Evolutionary conservation across 2,888 invertebrate species (phyloP), one percentile per base, ranked within the genome.

Genomic region (Isoperla grammatica): DNA sequence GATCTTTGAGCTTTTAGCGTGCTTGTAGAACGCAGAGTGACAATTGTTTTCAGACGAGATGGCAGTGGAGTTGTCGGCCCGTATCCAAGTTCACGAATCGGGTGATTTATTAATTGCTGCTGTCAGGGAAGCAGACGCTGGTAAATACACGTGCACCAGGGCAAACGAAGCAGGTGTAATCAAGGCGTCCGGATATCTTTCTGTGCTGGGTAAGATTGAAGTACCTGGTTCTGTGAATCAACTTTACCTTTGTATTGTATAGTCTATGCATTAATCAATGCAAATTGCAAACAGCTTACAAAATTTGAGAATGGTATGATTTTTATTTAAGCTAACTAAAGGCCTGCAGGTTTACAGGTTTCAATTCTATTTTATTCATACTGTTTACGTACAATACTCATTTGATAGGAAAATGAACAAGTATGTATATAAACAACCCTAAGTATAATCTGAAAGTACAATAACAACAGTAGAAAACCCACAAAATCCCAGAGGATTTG

Each of bases 121-220:
- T 61, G 88, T 93, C 2, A 84, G 88, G 63, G 83, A 87, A 65
- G 79, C 82, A 22, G 95, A 97, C 75, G 87, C 87, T 62, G 97
- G 95, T 22, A 84, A 87, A 72, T 97, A 96, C 75, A 88, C 88
- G 9, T 97, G 96, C 74, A 79, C 88, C 49, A 83, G 95, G 63
- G 82, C 88, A 55, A 97, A 97, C 73, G 91, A 90, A 75, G 93
- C 93, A 56, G 97, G 96, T 43, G 84, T 84, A 65, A 88, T 90
- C 29, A 83, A 86, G 66, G 94, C 88, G 59, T 86, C 89, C 67
- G 95, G 90, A 43, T 86, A 83, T 73, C 80, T 96, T 61, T 82
- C 83, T 66, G 93, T 96, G 62, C 78, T 93, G 69, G 91, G 92
- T 90, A 76, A 81, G 77, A 43, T 39, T 39, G 4, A 3, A 37